Percentiles rank a stretch among this genome's conserved stretches.
Conservation (phyloP, 2,113 vertebrate species). For the Hypocryptadius cinnamomeus region DNA sequence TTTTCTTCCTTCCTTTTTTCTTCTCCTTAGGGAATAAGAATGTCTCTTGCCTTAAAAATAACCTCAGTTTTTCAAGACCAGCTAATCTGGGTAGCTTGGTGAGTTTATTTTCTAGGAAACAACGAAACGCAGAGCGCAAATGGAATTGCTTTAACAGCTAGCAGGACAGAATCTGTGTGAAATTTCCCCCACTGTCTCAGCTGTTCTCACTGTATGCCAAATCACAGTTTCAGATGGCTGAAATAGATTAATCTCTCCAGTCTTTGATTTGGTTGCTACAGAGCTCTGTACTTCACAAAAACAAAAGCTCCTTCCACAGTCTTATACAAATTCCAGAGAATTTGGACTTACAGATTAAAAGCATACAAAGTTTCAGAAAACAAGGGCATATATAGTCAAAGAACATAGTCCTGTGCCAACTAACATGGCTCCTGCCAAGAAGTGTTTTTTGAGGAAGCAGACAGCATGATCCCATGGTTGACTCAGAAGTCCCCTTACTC, state of each 20-base stretch:
- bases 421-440: neutral
- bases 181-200: neutral
- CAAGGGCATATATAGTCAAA: neutral
- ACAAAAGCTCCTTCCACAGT: neutral
- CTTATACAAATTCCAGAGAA: neutral
- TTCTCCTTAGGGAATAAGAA: neutral
- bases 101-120: neutral
- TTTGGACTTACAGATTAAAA: neutral
- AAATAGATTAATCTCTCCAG: neutral
- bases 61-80: neutral
- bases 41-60: neutral
- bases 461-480: neutral
- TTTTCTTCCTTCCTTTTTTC: neutral
- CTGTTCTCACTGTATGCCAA: conserved; percentile 2
- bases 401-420: neutral
- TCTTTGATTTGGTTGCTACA: neutral
- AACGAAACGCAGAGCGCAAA: neutral
- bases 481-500: neutral
- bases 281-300: neutral
- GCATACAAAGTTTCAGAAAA: neutral
- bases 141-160: neutral
- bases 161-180: neutral
- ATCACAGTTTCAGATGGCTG: neutral
- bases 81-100: neutral
- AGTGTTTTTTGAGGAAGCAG: neutral